Base-by-base conservation (phyloP, 2,113 vertebrate genomes). In the Formicarius rufipectus region DNA sequence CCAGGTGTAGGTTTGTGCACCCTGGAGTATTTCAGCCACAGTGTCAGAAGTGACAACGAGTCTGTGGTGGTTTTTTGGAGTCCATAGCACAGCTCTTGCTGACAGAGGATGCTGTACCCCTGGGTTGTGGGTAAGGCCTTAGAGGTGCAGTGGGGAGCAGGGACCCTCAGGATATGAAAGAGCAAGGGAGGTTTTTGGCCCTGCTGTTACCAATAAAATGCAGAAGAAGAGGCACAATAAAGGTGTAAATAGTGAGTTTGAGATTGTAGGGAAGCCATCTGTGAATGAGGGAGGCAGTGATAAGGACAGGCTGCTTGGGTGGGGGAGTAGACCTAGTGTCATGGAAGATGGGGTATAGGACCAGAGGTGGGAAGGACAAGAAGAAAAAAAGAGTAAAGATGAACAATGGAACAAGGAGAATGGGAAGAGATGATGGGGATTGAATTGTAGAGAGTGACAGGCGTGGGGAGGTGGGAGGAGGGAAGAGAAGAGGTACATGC, bases 131-230 rank as follows among this genome's bases (percentile, higher is more conserved):
- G 10, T 10, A 19, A 64, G 39, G 23, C 23, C 23, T 52, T 21
- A 2, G 5, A 19, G 45, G 10, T 74, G 73, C 14, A 5, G n/a
- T 1, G 12, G 45, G 31, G 31, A 94, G 64, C 68, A 71, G 50
- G 63, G 69, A 71, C 37, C 33, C n/a, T 59, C 0, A 0, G 12
- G 7, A 2, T 30, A 33, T 45, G 68, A 42, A 28, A 53, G 19
- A 84, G 17, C 47, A 50, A 35, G 42, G 31, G n/a, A 68, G 39
- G 13, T 25, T 80, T 81, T 64, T 69, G 59, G 35, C 12, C 18
- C 10, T 66, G 45, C 18, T 66, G 13, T 45, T 40, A 16, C 11
- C 28, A 35, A 8, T 21, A 3, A 15, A 45, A 28, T 8, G 22
- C 28, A 72, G 50, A 63, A 67, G 52, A 50, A 23, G 37, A 81